Conservation (phyloP, 2,888 invertebrate species). For the Drosophila yooni region DNA sequence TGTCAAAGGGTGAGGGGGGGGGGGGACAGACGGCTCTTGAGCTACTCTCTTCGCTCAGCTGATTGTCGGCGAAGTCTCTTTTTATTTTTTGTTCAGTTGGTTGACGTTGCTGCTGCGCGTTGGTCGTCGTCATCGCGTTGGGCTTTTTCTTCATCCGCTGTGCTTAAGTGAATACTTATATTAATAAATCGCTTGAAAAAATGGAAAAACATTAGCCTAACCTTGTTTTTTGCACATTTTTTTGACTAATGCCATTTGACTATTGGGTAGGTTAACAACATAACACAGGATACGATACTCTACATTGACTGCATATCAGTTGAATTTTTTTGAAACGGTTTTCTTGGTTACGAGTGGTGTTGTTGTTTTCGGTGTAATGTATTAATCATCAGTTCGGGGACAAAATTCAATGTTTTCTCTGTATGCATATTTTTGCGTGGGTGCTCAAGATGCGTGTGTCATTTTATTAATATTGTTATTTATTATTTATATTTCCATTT, state of each 20-base stretch:
- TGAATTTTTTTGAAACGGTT: slow-evolving; percentile 5
- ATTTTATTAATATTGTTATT: background rate
- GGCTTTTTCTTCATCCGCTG: slow-evolving; percentile 15
- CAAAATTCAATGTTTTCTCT: slow-evolving; percentile 33
- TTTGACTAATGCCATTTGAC: background rate
- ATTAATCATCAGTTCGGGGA: slow-evolving; percentile 60
- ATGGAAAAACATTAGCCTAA: background rate
- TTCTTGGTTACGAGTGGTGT: slow-evolving; percentile 8
- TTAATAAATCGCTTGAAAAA: slow-evolving; percentile 33
- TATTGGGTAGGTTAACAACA: background rate
- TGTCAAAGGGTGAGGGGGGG: background rate
- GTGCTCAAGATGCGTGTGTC: slow-evolving; percentile 10
- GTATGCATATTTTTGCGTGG: slow-evolving; percentile 34
- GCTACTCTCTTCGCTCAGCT: slow-evolving; percentile 40
- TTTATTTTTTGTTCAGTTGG: slow-evolving; percentile 46
- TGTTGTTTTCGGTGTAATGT: slow-evolving; percentile 13
- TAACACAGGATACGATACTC: slow-evolving; percentile 1
- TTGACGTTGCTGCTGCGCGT: slow-evolving; percentile 57
- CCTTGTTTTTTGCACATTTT: slow-evolving; percentile 5
- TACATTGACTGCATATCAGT: slow-evolving; percentile 10
- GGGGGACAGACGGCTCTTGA: background rate
- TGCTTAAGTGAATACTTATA: slow-evolving; percentile 29
- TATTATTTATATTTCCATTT: background rate
- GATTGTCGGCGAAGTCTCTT: slow-evolving; percentile 26
- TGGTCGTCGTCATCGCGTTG: slow-evolving; percentile 21